Percentiles rank a stretch among this genome's conserved stretches.
phyloP scores from a whole-genome alignment of 2,113 vertebrate genomes.

The Ariopsis seemanni region DNA sequence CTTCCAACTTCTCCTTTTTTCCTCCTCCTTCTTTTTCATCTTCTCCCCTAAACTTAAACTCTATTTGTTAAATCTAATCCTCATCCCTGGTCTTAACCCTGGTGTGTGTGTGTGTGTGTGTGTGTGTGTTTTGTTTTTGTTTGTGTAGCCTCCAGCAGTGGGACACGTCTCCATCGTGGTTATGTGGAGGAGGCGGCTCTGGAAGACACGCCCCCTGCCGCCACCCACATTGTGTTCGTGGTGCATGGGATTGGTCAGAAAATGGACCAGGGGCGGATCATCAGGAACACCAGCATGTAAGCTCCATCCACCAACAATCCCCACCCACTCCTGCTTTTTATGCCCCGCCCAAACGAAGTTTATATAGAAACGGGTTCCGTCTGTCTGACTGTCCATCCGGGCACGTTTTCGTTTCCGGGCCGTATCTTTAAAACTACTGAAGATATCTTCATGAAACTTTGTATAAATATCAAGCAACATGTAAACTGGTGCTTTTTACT shows the following conservation, averaged over 20 bases:
- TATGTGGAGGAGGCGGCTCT: slow-evolving; percentile 93
- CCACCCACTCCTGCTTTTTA: not conserved
- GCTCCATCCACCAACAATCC: slow-evolving; percentile 48
- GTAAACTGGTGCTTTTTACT: too few relatives aligned
- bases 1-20: too few relatives aligned
- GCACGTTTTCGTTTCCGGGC: too few relatives aligned
- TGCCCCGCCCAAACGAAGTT: too few relatives aligned
- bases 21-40: not conserved
- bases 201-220: slow-evolving; percentile 90
- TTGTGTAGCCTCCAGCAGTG: slow-evolving; percentile 86
- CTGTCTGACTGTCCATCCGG: too few relatives aligned
- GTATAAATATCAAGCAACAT: too few relatives aligned
- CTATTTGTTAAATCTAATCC: not conserved
- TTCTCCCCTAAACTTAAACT: not conserved
- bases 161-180: slow-evolving; percentile 91
- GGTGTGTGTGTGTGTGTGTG: not conserved
- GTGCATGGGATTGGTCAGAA: slow-evolving; percentile 97
- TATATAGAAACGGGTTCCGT: too few relatives aligned
- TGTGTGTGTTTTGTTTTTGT: slow-evolving; percentile 13
- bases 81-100: too few relatives aligned
- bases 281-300: slow-evolving; percentile 96
- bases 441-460: too few relatives aligned
- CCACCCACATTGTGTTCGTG: slow-evolving; percentile 93
- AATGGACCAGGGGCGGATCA: slow-evolving; percentile 98
- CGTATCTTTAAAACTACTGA: too few relatives aligned